Conservation (phyloP, 1,140 invertebrate species). For the Papilio polyxenes region DNA sequence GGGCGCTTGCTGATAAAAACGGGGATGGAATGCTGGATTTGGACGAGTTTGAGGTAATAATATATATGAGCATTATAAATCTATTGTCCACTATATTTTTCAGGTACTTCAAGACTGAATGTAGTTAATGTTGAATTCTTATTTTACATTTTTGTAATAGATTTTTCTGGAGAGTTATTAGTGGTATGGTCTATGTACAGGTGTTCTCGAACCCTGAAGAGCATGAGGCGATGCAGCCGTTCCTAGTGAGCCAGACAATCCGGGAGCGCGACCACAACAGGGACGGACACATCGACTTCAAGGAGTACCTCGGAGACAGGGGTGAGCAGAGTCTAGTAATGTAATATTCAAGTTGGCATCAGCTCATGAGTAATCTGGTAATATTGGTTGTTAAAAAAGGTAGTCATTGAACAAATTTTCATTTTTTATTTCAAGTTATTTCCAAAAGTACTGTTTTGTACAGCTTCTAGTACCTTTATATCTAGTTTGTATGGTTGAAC, state of each 20-base stretch:
- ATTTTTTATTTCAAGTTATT: too few species aligned
- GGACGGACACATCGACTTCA: slow-evolving; percentile 91
- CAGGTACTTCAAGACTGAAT: too few species aligned
- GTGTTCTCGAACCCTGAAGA: slow-evolving; percentile 96
- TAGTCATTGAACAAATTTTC: not conserved
- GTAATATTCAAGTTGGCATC: too few species aligned
- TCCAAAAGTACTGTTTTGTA: too few species aligned
- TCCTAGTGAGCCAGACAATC: slow-evolving; percentile 91
- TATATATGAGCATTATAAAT: not conserved
- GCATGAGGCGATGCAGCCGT: slow-evolving; percentile 91
- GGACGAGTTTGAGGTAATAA: slow-evolving; percentile 88
- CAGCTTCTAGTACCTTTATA: too few species aligned
- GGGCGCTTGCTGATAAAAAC: slow-evolving; percentile 92
- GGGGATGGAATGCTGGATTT: slow-evolving; percentile 89
- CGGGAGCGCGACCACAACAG: slow-evolving; percentile 92
- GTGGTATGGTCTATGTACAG: slow-evolving; percentile 44
- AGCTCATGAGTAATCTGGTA: too few species aligned
- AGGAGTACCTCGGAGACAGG: slow-evolving; percentile 91
- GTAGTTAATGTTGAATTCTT: too few species aligned
- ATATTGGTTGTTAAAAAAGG: too few species aligned
- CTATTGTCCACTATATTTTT: too few species aligned
- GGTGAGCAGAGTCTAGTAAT: slow-evolving; percentile 66
- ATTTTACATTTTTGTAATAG: too few species aligned
- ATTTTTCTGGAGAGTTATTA: not conserved
- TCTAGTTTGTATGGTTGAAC: not conserved